These are phyloP conservation scores for Trissolcus basalis DNA, from an alignment of 1,140 invertebrate species.

Conservation along the genomic window DNA sequence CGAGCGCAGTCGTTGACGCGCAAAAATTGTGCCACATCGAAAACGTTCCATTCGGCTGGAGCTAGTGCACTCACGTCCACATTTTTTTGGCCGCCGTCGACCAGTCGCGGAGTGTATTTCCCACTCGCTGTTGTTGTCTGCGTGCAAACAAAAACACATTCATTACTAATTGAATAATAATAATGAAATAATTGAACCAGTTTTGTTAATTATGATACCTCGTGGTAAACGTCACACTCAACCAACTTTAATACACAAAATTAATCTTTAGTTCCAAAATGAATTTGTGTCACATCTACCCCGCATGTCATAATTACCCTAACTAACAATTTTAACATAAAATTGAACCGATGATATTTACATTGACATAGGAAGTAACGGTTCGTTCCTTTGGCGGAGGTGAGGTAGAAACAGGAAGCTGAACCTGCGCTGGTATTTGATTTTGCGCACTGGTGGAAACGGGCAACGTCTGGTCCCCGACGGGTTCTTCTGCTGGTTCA, in stretches of 20 bases:
- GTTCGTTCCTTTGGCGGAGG: slow-evolving; percentile 78
- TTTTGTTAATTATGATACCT: too few relatives aligned
- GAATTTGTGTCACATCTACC: too few relatives aligned
- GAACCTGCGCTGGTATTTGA: slow-evolving; percentile 65
- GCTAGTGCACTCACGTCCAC: slow-evolving; percentile 78
- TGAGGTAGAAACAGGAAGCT: slow-evolving; percentile 64
- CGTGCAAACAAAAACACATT: slow-evolving; percentile 11
- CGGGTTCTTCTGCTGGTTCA: slow-evolving; percentile 78
- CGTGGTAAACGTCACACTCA: too few relatives aligned
- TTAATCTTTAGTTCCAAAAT: too few relatives aligned
- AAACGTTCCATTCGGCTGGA: slow-evolving; percentile 86
- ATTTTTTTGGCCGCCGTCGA: slow-evolving; percentile 76
- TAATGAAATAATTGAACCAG: too few relatives aligned
- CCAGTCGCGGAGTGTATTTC: slow-evolving; percentile 83
- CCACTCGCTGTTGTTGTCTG: slow-evolving; percentile 72
- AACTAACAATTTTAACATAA: too few relatives aligned
- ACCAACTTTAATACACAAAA: too few relatives aligned
- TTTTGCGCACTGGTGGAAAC: slow-evolving; percentile 74
- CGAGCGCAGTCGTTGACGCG: slow-evolving; percentile 92
- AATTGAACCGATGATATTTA: slow-evolving; percentile 68
- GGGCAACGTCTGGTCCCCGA: slow-evolving; percentile 79
- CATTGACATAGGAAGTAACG: slow-evolving; percentile 80
- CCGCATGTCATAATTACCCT: too few relatives aligned
- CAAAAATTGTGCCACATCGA: slow-evolving; percentile 91
- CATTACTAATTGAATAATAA: background rate